Evolutionary conservation across 2,888 invertebrate species (phyloP).

Genomic region (Resseliella maxima): DNA sequence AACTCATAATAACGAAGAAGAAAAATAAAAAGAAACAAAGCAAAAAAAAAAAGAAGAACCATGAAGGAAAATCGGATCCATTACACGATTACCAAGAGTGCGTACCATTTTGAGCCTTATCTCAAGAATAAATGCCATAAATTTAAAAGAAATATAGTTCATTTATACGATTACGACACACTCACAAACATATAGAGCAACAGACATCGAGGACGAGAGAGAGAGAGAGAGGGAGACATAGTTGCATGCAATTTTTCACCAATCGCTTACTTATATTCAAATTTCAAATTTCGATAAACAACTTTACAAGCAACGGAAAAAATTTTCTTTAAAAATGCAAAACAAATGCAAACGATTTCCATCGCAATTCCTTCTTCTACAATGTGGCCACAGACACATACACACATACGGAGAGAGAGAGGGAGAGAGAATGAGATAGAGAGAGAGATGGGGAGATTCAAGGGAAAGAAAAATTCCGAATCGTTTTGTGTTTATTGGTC

Average conservation of each 20-base stretch:
- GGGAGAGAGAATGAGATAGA: too few relatives aligned
- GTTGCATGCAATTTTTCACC: conserved; percentile 25
- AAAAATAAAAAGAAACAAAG: background rate
- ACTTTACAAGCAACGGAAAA: background rate
- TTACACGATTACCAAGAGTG: background rate
- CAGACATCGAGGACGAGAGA: background rate
- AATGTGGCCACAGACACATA: too few relatives aligned
- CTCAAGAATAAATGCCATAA: conserved; percentile 40
- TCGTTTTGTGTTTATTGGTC: conserved; percentile 35
- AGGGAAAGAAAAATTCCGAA: background rate
- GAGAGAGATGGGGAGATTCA: background rate
- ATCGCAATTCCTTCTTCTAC: background rate
- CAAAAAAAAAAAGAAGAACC: background rate
- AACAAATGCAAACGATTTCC: background rate
- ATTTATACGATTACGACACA: conserved; percentile 22
- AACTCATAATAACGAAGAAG: background rate
- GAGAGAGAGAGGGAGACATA: too few relatives aligned
- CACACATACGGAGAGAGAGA: too few relatives aligned
- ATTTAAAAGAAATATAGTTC: conserved; percentile 48
- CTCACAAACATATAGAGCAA: background rate
- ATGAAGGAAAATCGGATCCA: conserved; percentile 7
- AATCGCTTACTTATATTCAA: background rate
- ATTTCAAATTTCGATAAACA: background rate
- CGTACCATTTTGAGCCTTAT: conserved; percentile 34
- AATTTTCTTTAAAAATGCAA: background rate